Evolutionary conservation across 2,888 invertebrate species (phyloP).

Genomic region (Agonopterix heracliana): DNA sequence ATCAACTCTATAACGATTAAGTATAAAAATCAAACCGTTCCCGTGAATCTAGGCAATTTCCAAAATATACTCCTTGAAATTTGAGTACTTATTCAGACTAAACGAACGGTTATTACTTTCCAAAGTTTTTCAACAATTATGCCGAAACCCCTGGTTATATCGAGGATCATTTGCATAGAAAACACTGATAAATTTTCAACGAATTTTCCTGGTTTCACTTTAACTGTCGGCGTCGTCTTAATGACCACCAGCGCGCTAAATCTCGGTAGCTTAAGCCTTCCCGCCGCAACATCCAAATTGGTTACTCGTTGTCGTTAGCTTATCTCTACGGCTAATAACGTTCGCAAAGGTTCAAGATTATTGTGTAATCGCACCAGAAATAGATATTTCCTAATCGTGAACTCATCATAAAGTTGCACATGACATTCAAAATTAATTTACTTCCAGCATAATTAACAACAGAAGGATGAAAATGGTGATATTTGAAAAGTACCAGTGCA

Average conservation of each 20-base stretch:
- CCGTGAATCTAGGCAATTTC: slow-evolving; percentile 7
- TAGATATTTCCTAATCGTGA: slow-evolving; percentile 1
- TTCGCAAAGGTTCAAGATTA: slow-evolving; percentile 4
- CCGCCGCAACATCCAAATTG: slow-evolving; percentile 49
- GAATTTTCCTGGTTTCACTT: slow-evolving; percentile 39
- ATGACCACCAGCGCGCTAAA: slow-evolving; percentile 45
- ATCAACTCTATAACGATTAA: slow-evolving; percentile 40
- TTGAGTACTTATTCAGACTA: too few relatives aligned
- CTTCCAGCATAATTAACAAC: too few relatives aligned
- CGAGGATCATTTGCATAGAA: slow-evolving; percentile 33
- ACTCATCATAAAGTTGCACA: too few relatives aligned
- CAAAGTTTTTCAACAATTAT: neutral
- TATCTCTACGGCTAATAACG: slow-evolving; percentile 33
- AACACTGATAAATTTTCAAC: slow-evolving; percentile 42
- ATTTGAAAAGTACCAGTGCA: too few relatives aligned
- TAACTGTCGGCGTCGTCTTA: slow-evolving; percentile 40
- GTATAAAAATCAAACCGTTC: slow-evolving; percentile 10
- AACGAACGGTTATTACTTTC: neutral
- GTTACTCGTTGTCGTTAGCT: slow-evolving; percentile 44
- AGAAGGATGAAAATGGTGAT: too few relatives aligned
- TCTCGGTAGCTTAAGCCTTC: slow-evolving; percentile 39
- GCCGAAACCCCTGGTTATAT: neutral
- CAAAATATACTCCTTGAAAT: neutral
- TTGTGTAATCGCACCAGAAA: slow-evolving; percentile 7
- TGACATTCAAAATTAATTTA: too few relatives aligned